Base-by-base conservation (phyloP, 2,113 vertebrate species). In the Xiphias gladius region DNA sequence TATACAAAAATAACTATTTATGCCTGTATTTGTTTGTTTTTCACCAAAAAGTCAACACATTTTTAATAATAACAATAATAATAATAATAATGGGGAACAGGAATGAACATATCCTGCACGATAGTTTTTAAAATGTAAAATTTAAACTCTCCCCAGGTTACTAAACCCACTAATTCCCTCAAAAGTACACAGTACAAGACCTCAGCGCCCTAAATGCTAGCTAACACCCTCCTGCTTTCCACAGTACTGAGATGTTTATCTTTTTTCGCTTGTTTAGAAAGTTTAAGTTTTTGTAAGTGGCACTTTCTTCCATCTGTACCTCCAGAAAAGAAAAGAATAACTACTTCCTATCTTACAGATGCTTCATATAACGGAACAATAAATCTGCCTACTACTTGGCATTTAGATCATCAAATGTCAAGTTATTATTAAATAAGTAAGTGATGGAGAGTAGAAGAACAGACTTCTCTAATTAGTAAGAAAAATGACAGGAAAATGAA, bases 391-490 rank as follows among this genome's bases (percentile, higher is more conserved):
- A 37, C 30, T 11, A 9, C 28, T 55, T 37, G 26, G 26, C 50
- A 67, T 79, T 68, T 69, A 41, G 1, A 65, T 58, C 17, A 68
- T 58, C 4, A 65, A 72, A 77, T 66, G 69, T 66, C 28, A 66
- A 17, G 13, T 64, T 66, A 19, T 24, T 35, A 80, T 32, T 19
- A 24, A n/a, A n/a, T n/a, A 13, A 17, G 24, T 19, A 28, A 59
- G 19, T 13, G 2, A 59, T 52, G 24, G 30, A 50, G 24, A 54
- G 17, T n/a, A 41, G 37, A n/a, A 50, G 3, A 61, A 78, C 6
- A 9, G 2, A 16, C n/a, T 76, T 39, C 48, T 59, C 20, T 43
- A 26, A 66, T 14, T 55, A 41, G 26, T 22, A 14, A 16, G 10
- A 63, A 55, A 41, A 17, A 14, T 10, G 41, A 65, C 19, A 19